phyloP scores from a whole-genome alignment of 2,797 vertebrate genomes.

The Sebastes vulpes region DNA sequence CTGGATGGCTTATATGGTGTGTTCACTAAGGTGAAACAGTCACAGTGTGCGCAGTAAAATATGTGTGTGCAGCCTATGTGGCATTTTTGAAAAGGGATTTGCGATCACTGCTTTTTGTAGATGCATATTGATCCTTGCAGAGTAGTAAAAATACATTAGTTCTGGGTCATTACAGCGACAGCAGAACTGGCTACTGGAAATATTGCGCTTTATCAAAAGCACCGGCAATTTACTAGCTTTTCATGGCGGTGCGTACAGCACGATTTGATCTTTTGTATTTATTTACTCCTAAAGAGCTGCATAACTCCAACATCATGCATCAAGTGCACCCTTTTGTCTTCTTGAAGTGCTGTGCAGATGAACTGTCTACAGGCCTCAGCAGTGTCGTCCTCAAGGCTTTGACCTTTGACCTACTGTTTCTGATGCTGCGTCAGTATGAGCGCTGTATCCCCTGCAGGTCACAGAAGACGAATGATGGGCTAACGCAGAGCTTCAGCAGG shows the following conservation, averaged over 20 bases:
- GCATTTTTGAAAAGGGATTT: conserved; percentile 5
- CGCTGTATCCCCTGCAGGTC: conserved; percentile 24
- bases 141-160: background rate
- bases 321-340: background rate
- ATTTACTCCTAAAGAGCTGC: background rate
- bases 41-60: conserved; percentile 1
- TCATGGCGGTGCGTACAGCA: background rate
- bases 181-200: background rate
- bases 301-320: background rate
- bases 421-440: conserved; percentile 28
- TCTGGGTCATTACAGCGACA: background rate
- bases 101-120: background rate
- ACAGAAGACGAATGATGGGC: conserved; percentile 48
- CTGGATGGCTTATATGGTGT: background rate
- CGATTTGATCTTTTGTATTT: background rate
- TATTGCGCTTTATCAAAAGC: background rate
- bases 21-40: background rate
- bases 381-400: conserved; percentile 18
- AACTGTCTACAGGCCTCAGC: conserved; percentile 6
- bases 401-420: conserved; percentile 42
- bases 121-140: background rate
- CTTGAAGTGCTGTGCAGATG: conserved; percentile 5
- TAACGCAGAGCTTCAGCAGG: conserved; percentile 16
- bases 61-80: background rate
- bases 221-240: background rate